Base-by-base conservation (phyloP, 2,888 invertebrate species). In the Strigamia transsilvanica region DNA sequence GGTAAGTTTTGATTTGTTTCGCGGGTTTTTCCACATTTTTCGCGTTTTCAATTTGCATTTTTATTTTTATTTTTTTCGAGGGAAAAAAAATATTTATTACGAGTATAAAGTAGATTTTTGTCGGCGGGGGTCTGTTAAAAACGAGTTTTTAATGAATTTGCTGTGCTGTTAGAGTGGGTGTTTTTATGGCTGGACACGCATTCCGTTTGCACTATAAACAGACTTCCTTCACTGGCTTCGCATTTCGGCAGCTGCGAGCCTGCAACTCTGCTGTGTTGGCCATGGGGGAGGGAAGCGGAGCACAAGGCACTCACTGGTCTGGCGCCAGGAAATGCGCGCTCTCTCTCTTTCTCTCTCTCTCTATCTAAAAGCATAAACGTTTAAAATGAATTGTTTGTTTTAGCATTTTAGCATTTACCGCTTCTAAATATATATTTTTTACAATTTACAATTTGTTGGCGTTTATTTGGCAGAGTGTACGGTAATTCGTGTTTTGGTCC, bases 121-220 rank as follows among this genome's bases (percentile, higher is more conserved):
- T 66, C 66, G 66, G 66, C 23, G 66, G 66, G 51, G 66, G 66
- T 66, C 66, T 7, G 66, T 66, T 66, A 66, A 66, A n/a, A 66
- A 66, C 66, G 66, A 66, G 66, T 66, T 66, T 66, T 66, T 66
- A 66, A 66, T 66, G 66, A 66, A 66, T 66, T 66, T 66, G 66
- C 27, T 27, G 66, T 66, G 66, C 66, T 27, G 66, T 66, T 66
- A 27, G 23, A 66, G 66, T 66, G 66, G 66, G 66, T 66, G 66
- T 66, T 66, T 66, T 66, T 66, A 66, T 66, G 66, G 12, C 66
- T 66, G 66, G 66, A 66, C 66, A 66, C 66, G 66, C 66, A 66
- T 66, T 66, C 66, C 66, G 66, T 66, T 66, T 66, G 66, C 27
- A 66, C 66, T 66, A 66, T 66, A 66, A 66, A 66, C 66, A 66